Evolutionary conservation across 2,797 vertebrate genomes (phyloP), one percentile per base, ranked within the genome.

Genomic region (Falco biarmicus): DNA sequence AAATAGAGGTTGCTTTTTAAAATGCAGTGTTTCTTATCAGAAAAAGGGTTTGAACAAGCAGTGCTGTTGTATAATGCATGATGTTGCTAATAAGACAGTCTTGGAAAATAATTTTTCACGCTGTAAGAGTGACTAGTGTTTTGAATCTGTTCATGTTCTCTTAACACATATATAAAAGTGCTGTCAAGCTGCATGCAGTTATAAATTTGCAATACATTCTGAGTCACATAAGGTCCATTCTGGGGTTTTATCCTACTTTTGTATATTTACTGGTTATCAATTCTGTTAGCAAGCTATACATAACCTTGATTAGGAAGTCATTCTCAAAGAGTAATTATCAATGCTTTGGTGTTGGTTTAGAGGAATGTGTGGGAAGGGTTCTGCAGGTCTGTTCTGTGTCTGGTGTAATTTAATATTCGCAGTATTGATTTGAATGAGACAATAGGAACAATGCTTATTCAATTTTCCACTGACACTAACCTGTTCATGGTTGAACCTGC

Each of bases 1-100:
- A 98, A 98, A 97, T 97, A 95, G 97, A 97, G 92, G 95, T 97
- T 98, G 96, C 96, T 97, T 98, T 98, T 97, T 97, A 97, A 98
- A 98, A 98, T 98, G 95, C 96, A 98, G 95, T 97, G 96, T 98
- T 98, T 98, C 97, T 97, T 98, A 98, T 98, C 95, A 98, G 97
- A 75, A 97, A 97, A 97, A 95, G 84, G 97, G 96, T 98, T 97
- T 98, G 97, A 98, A 97, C 96, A 98, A 98, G 94, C 79, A 94
- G 91, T 93, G 74, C 95, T 98, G 51, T 97, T 98, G 96, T 98
- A 98, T 98, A 98, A 98, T 98, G 97, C 95, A 98, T 97, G 93
- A 90, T 95, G 83, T 94, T 97, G 95, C 97, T 98, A 98, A 98
- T 98, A 98, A 98, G 97, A 94, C 73, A 94, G 96, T 95, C 95